Base-by-base conservation (phyloP, 92 coral and sea anemone genomes). In the Phenganax subtilis region DNA sequence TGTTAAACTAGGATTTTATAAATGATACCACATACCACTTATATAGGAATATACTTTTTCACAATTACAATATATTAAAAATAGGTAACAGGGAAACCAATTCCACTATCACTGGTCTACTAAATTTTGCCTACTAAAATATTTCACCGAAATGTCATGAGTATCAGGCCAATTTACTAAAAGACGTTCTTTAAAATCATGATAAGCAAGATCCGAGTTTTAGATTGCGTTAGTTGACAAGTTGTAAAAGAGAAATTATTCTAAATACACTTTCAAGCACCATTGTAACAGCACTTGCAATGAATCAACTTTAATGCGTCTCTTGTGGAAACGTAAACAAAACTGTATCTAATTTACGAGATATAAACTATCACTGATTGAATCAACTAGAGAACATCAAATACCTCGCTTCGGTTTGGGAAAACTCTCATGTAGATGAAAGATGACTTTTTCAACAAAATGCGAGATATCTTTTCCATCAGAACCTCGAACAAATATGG, bases 391-490 rank as follows among this genome's bases (percentile, higher is more conserved):
- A 75, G 52, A 20, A 73, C 59, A 53, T 73, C 77, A 73, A 55
- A 28, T 80, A 96, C 99, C 99, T 85, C 99, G 91, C 59, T 85
- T 96, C 6, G 99, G 99, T 75, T 85, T 88, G 0, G 90, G 84
- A 74, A 96, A 96, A 85, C 99, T 96, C 29, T 92, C 99, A 86
- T 96, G 99, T 87, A 96, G 81, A 67, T 92, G 69, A 68, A 96
- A 96, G 9, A 92, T 91, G 7, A 96, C 99, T 72, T 96, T 96
- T 55, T 96, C 99, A 83, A 96, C 99, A 82, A 96, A 96, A 57
- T 96, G 96, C 61, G 99, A 96, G 81, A 96, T 91, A 81, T 96
- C 99, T 25, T 85, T 87, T 76, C 88, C 89, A 12, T 89, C 97
- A 51, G 94, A 89, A 2, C 99, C 99, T 29, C 99, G 89, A 17